Evolutionary conservation across 2,797 vertebrate species (phyloP), one percentile per base, ranked within the genome.

Genomic region (Propithecus perrieri): DNA sequence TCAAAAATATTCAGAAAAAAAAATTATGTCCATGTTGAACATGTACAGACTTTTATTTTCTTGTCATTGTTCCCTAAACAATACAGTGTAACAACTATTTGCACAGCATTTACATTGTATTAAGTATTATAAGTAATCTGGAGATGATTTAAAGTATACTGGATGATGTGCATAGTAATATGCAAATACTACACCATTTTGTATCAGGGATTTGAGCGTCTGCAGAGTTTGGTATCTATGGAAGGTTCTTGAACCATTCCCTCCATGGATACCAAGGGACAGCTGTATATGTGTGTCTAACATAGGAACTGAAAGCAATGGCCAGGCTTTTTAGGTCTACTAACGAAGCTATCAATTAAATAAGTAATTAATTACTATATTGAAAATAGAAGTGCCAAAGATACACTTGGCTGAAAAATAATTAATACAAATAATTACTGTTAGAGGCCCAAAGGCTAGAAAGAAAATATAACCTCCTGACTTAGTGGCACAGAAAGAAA

Each of bases 321-420:
- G 43, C n/a, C 88, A 67, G 71, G 85, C n/a, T 78, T 89, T 80
- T 92, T 85, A 91, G 33, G 28, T 75, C 53, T 92, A n/a, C 69
- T 81, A 81, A 74, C 48, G 65, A 92, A 74, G 81, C 50, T 30
- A 50, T 88, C 69, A 92, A 13, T 74, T 80, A 90, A 90, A 80
- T 89, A 96, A 86, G 8, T 93, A 87, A 88, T 59, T 81, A 12
- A 48, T 75, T 95, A 67, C n/a, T 74, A 7, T 91, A 50, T 85
- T 92, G 33, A 91, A 95, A 96, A 53, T 83, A 28, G 71, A 96
- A 97, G 94, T 94, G 12, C 63, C 65, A 87, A 55, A 90, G 20
- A 92, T 87, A 35, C 6, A 63, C 17, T 83, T 97, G 41, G 15
- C 74, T 85, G 8, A 94, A 96, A 96, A 59, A 75, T 91, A 67